phyloP scores from a whole-genome alignment of 2,113 vertebrate species.

The Podilymbus podiceps region DNA sequence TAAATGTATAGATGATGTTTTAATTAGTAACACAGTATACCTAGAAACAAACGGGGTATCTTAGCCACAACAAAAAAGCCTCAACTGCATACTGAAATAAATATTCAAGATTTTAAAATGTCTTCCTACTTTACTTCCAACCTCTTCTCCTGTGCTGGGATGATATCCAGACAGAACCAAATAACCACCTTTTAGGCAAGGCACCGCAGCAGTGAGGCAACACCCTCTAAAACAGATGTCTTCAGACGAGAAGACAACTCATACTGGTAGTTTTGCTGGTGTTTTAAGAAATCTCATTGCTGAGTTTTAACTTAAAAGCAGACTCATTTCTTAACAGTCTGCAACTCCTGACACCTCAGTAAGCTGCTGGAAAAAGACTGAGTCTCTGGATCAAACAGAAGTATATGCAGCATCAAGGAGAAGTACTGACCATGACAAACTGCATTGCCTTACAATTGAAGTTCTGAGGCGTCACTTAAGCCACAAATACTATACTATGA shows the following conservation, averaged over 20 bases:
- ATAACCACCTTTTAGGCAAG: not conserved
- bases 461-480: not conserved
- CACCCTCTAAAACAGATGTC: not conserved
- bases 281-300: not conserved
- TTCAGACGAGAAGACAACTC: not conserved
- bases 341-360: not conserved
- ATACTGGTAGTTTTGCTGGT: not conserved
- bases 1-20: not conserved
- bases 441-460: not conserved
- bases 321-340: not conserved
- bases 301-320: not conserved
- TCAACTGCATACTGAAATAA: not conserved
- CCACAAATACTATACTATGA: not conserved
- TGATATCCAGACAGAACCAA: not conserved
- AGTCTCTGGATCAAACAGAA: not conserved
- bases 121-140: not conserved
- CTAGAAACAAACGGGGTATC: not conserved
- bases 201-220: not conserved
- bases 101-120: not conserved
- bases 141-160: not conserved
- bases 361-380: not conserved
- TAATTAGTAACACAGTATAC: not conserved
- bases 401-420: not conserved
- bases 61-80: not conserved
- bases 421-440: not conserved